Conservation (phyloP, 2,797 vertebrate genomes). For the Hipposideros larvatus region DNA sequence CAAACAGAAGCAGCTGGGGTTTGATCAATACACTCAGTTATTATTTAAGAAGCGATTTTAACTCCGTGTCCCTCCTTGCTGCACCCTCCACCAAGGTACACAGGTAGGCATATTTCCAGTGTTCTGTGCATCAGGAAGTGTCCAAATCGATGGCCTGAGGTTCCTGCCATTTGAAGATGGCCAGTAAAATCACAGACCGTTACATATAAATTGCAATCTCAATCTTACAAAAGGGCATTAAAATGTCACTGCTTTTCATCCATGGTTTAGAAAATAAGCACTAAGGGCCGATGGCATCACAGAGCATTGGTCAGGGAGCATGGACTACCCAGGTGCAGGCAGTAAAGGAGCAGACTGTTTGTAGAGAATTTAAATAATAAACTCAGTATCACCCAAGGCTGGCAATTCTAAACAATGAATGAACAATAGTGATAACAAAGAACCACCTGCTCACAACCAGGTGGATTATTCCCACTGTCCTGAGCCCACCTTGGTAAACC, state of each 20-base stretch:
- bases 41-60: background rate
- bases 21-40: accelerated
- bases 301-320: background rate
- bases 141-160: accelerated
- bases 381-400: background rate
- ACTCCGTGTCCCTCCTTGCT: background rate
- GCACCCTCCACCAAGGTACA: background rate
- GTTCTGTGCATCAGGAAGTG: accelerated
- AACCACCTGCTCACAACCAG: background rate
- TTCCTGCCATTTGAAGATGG: background rate
- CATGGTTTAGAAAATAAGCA: background rate
- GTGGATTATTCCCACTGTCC: background rate
- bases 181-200: background rate
- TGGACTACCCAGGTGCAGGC: background rate
- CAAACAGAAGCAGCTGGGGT: background rate
- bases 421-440: background rate
- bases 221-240: background rate
- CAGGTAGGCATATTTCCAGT: accelerated
- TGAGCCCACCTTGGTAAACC: too few relatives aligned
- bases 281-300: background rate
- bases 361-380: background rate
- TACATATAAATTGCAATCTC: background rate
- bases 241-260: background rate
- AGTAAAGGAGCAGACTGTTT: background rate
- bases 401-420: background rate